These are phyloP conservation scores for Reticulitermes lucifugus DNA, from an alignment of 2,888 invertebrate species.

Conservation along the genomic window DNA sequence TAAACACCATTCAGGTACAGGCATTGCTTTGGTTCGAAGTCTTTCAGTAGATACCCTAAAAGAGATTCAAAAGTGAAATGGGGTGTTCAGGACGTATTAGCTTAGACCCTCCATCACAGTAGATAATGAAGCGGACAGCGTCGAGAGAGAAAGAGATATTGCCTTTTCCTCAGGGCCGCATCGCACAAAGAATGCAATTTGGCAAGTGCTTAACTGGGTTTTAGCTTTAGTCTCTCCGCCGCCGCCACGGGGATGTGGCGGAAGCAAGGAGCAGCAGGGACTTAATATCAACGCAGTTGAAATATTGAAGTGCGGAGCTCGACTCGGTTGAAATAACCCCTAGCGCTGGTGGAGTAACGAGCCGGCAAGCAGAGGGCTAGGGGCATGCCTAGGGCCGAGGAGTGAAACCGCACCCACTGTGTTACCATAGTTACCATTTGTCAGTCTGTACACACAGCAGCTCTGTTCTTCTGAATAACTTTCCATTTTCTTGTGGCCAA, in stretches of 20 bases:
- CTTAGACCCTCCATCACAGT: slow-evolving; percentile 17
- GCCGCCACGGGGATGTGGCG: neutral
- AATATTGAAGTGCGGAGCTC: slow-evolving; percentile 46
- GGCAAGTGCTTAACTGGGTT: slow-evolving; percentile 52
- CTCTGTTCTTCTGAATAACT: neutral
- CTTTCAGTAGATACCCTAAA: neutral
- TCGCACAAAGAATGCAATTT: slow-evolving; percentile 51
- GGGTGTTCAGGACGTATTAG: slow-evolving; percentile 15
- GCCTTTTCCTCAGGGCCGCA: neutral
- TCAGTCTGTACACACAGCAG: slow-evolving; percentile 30
- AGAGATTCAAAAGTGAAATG: slow-evolving; percentile 29
- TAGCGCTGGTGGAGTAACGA: slow-evolving; percentile 39
- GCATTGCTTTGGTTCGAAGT: too few relatives aligned
- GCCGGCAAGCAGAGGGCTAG: slow-evolving; percentile 22
- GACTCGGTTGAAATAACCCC: slow-evolving; percentile 47
- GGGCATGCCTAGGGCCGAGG: neutral
- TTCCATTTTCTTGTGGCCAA: neutral
- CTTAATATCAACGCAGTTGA: slow-evolving; percentile 51
- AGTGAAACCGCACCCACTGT: slow-evolving; percentile 45
- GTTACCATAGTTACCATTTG: slow-evolving; percentile 49
- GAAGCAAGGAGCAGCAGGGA: slow-evolving; percentile 26
- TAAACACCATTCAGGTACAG: too few relatives aligned
- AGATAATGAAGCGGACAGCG: slow-evolving; percentile 21
- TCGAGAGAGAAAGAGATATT: neutral
- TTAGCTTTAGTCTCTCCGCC: slow-evolving; percentile 44